Conservation (phyloP, 2,113 vertebrate species). For the Callithrix jacchus region DNA sequence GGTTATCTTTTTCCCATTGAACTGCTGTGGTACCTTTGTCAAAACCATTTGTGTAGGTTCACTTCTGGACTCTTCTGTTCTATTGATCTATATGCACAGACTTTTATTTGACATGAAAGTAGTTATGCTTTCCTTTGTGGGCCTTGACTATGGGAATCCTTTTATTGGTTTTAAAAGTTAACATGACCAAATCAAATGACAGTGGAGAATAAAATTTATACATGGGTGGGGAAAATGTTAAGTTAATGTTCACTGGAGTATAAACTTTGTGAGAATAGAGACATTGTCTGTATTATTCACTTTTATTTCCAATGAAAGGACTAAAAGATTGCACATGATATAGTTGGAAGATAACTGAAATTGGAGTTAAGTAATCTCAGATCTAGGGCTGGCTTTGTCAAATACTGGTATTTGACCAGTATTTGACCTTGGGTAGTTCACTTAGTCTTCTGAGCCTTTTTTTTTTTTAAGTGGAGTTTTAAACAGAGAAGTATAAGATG, state of each 20-base stretch:
- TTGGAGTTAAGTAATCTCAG: background rate
- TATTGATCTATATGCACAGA: background rate
- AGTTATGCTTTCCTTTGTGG: background rate
- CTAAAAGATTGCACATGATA: background rate
- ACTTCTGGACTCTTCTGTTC: background rate
- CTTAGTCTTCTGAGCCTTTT: background rate
- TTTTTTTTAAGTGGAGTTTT: background rate
- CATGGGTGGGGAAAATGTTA: background rate
- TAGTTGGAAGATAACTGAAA: background rate
- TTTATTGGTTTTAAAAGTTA: background rate
- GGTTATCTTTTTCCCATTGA: background rate
- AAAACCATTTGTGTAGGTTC: background rate
- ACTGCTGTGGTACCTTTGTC: background rate
- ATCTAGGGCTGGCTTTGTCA: background rate
- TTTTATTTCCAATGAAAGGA: background rate
- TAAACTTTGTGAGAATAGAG: background rate
- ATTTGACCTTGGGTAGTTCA: background rate
- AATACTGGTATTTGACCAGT: background rate
- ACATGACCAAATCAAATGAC: background rate
- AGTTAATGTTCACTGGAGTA: background rate
- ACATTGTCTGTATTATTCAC: background rate
- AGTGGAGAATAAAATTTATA: background rate
- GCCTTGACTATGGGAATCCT: background rate
- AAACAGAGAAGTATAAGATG: background rate
- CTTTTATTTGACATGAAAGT: background rate